Base-by-base conservation (phyloP, 2,113 vertebrate genomes). In the Pelecanus crispus region DNA sequence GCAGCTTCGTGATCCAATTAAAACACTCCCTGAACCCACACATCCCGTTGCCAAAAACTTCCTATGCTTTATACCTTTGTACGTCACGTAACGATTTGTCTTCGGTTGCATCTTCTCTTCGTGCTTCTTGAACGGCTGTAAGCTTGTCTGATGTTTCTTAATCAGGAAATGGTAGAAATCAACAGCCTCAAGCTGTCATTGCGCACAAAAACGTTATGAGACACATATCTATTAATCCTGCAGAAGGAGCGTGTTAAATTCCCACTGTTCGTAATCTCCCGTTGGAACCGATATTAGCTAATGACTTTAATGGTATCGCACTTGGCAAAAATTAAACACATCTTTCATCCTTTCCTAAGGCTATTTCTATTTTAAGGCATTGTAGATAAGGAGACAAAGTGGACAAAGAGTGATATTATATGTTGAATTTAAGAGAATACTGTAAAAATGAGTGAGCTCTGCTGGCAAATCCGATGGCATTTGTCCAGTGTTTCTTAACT, bases 271-370 rank as follows among this genome's bases (percentile, higher is more conserved):
- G 1, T 88, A 86, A 92, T 95, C 86, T 94, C 59, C 61, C 16
- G 0, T 73, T 95, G 91, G 70, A 94, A 65, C 90, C 70, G 81
- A 34, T 81, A 75, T 26, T 81, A 77, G 65, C 73, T 96, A 86
- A 95, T 96, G 86, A 72, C 86, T 75, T 77, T 78, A 95, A 85
- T 87, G 81, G 75, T 53, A 71, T 88, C 26, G 0, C 70, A 52
- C 65, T 92, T 93, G 66, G 81, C 89, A 94, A 85, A 88, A 85
- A 94, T 95, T 95, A 92, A 97, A 86, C 70, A n/a, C 82, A 94
- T 95, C 88, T 92, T 88, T 94, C 89, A 92, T 81, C 38, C 89
- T 88, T 85, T 78, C 91, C 88, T 81, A 72, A 78, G 82, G 90
- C 88, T 90, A 18, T 94, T 95, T 56, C 62, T 91, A 17, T 74